Evolutionary conservation across 1,140 invertebrate species (phyloP).

Genomic region (Dolichoris vasculosae): DNA sequence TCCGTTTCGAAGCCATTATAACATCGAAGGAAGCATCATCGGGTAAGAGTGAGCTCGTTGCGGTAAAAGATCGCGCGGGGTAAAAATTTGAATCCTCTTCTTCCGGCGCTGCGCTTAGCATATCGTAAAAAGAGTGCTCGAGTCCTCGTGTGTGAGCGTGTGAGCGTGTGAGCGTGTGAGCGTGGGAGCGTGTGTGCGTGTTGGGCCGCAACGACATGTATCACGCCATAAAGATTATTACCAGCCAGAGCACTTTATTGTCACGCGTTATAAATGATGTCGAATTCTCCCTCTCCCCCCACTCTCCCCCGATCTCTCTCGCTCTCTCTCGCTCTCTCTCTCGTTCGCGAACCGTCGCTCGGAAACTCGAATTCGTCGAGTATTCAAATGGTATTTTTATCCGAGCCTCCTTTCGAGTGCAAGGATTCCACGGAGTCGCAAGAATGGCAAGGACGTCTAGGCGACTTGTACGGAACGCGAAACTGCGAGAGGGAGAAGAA

Average conservation of each 20-base stretch:
- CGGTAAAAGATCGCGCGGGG: constrained; percentile 20
- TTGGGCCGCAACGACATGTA: constrained; percentile 58
- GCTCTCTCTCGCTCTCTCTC: neutral
- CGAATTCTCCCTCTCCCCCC: constrained; percentile 54
- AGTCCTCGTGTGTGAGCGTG: neutral
- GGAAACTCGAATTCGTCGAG: constrained; percentile 63
- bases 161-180: too few species aligned
- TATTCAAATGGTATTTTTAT: constrained; percentile 75
- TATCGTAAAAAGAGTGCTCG: constrained; percentile 63
- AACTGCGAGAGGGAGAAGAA: constrained; percentile 34
- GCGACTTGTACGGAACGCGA: neutral
- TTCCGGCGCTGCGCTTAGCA: constrained; percentile 60
- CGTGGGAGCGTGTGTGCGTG: neutral
- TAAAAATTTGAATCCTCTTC: constrained; percentile 60
- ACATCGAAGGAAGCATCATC: constrained; percentile 17
- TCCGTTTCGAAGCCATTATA: constrained; percentile 47
- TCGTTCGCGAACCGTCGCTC: neutral
- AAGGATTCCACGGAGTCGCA: constrained; percentile 65
- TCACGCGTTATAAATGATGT: constrained; percentile 74
- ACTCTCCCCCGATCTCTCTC: neutral
- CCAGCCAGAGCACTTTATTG: constrained; percentile 69
- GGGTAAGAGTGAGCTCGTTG: neutral
- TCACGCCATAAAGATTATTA: constrained; percentile 73
- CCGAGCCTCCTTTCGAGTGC: constrained; percentile 68
- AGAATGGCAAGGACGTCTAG: constrained; percentile 16